Evolutionary conservation across 2,888 invertebrate genomes (phyloP).

Genomic region (Torymus tubicola): DNA sequence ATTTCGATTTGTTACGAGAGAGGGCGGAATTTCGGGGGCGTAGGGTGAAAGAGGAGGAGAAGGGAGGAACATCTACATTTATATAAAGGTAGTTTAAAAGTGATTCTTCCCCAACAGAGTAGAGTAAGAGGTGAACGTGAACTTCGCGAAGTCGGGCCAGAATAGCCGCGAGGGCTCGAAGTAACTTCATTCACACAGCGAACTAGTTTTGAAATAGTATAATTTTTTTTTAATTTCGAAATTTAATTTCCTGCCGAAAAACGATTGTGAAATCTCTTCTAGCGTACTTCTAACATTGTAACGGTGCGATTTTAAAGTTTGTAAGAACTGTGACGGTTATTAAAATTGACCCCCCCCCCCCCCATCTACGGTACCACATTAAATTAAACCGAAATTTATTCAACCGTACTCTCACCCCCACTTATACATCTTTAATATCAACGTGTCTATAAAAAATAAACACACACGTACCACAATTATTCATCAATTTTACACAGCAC

Average conservation of each 20-base stretch:
- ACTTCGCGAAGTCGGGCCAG: conserved; percentile 27
- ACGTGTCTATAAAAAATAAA: too few relatives aligned
- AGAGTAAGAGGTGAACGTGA: conserved; percentile 7
- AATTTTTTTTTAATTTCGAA: conserved; percentile 20
- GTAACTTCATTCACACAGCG: conserved; percentile 34
- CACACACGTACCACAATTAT: too few relatives aligned
- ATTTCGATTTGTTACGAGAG: conserved; percentile 44
- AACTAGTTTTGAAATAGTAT: conserved; percentile 39
- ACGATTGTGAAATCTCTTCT: background rate
- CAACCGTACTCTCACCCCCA: too few relatives aligned
- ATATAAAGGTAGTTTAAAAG: conserved; percentile 42
- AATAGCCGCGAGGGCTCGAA: background rate
- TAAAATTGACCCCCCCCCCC: too few relatives aligned
- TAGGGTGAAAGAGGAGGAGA: background rate
- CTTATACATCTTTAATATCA: too few relatives aligned
- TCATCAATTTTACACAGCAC: too few relatives aligned
- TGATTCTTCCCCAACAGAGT: conserved; percentile 1
- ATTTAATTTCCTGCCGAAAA: conserved; percentile 33
- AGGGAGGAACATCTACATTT: conserved; percentile 37
- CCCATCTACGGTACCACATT: too few relatives aligned
- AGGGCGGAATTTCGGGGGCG: conserved; percentile 24
- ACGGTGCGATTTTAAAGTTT: too few relatives aligned
- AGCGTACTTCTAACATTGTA: too few relatives aligned
- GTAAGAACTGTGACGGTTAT: too few relatives aligned
- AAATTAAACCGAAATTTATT: too few relatives aligned